Percentiles rank a stretch among this genome's conserved stretches.
phyloP scores from a whole-genome alignment of 1,140 invertebrate genomes.

The Nylanderia fulva region DNA sequence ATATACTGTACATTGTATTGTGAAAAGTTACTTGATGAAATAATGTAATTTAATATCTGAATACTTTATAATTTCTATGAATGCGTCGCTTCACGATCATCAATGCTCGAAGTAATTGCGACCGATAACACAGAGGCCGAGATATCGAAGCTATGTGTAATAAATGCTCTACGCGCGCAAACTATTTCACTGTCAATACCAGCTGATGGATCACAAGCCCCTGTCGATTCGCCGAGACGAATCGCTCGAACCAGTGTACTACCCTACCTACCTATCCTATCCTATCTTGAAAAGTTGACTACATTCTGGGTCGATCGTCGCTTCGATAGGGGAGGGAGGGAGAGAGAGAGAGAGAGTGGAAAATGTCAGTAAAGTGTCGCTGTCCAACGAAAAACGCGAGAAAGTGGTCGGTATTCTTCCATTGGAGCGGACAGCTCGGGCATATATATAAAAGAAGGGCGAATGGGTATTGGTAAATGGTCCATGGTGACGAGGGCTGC shows the following conservation, averaged over 20 bases:
- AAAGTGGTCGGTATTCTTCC: constrained; percentile 57
- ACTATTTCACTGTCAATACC: constrained; percentile 62
- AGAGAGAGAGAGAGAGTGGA: constrained; percentile 22
- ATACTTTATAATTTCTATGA: constrained; percentile 34
- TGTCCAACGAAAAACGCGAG: constrained; percentile 57
- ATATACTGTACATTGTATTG: background rate
- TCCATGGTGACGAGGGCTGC: constrained; percentile 31
- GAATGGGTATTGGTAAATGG: constrained; percentile 41
- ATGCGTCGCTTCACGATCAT: constrained; percentile 20
- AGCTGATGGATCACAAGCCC: constrained; percentile 44
- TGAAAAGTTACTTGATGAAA: constrained; percentile 28
- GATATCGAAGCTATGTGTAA: constrained; percentile 41
- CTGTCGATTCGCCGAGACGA: constrained; percentile 29
- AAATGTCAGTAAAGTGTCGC: constrained; percentile 63
- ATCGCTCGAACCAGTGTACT: constrained; percentile 23
- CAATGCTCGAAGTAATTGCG: background rate
- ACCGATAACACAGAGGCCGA: constrained; percentile 45
- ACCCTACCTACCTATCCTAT: constrained; percentile 3
- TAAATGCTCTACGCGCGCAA: constrained; percentile 42
- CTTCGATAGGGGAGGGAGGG: constrained; percentile 1
- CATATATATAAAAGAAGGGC: constrained; percentile 38
- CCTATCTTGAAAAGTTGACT: constrained; percentile 52
- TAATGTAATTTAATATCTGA: background rate
- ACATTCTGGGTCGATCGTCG: constrained; percentile 45
- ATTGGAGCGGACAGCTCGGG: constrained; percentile 38